phyloP scores from a whole-genome alignment of 2,113 vertebrate species.

The Emydocephalus ijimae region DNA sequence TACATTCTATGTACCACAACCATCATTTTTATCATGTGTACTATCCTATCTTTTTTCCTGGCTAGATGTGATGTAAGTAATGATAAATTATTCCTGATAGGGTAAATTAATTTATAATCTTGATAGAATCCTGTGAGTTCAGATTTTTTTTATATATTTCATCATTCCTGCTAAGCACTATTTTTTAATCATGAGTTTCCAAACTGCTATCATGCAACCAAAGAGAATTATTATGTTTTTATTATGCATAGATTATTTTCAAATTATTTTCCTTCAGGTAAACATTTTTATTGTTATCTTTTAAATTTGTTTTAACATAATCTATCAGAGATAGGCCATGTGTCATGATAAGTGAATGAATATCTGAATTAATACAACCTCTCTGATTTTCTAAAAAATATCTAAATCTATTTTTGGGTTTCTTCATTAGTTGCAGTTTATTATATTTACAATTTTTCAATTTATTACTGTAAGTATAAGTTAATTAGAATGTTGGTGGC shows the following conservation, averaged over 20 bases:
- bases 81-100: background rate
- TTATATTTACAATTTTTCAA: too few species aligned
- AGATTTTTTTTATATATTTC: background rate
- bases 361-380: background rate
- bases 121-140: background rate
- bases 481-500: too few species aligned
- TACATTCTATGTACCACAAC: background rate
- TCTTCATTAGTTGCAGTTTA: background rate
- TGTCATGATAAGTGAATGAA: background rate
- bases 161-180: background rate
- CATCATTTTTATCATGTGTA: background rate
- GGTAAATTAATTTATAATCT: background rate
- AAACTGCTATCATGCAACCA: background rate
- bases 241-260: background rate
- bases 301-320: background rate
- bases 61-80: background rate
- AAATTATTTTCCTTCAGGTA: background rate
- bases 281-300: background rate
- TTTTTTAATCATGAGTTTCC: background rate
- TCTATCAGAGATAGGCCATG: background rate
- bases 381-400: background rate
- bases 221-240: background rate
- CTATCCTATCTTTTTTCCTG: background rate
- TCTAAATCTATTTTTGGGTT: background rate
- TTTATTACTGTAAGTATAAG: too few species aligned